Percentiles rank a stretch among this genome's conserved stretches.
Conservation (phyloP, 2,888 invertebrate species). For the Coremacera marginata region DNA sequence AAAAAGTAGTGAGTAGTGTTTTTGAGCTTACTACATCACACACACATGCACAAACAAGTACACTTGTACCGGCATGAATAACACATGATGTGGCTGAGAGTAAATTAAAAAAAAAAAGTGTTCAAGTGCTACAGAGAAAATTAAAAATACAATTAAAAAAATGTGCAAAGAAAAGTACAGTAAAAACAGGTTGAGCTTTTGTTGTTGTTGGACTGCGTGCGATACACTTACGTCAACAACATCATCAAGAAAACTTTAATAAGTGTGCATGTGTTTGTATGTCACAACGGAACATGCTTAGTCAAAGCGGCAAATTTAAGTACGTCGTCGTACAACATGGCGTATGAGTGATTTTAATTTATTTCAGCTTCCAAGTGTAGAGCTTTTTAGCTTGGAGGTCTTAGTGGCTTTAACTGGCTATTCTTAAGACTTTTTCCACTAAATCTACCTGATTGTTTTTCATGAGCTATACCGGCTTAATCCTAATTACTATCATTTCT, state of each 20-base stretch:
- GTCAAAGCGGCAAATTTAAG: not conserved
- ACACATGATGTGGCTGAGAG: not conserved
- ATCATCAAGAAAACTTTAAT: not conserved
- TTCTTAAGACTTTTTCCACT: too few relatives aligned
- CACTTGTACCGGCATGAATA: not conserved
- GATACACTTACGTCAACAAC: not conserved
- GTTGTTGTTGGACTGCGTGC: not conserved
- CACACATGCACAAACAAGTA: not conserved
- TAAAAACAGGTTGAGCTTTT: constrained; percentile 15
- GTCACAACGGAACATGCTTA: not conserved
- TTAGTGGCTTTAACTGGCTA: not conserved
- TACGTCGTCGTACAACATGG: not conserved
- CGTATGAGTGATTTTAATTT: constrained; percentile 29
- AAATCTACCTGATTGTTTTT: not conserved
- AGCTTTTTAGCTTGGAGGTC: not conserved
- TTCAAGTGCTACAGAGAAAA: constrained; percentile 20
- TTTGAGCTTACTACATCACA: not conserved
- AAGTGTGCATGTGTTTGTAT: not conserved
- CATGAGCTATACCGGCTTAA: not conserved
- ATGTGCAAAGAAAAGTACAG: not conserved
- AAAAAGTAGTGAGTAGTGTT: not conserved
- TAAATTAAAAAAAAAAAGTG: constrained; percentile 8
- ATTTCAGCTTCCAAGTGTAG: not conserved
- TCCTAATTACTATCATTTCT: constrained; percentile 9
- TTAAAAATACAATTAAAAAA: not conserved